Percentiles rank a stretch among this genome's conserved stretches.
These are phyloP conservation scores for Sarcophaga subvicina DNA, from an alignment of 2,888 invertebrate species.

Conservation along the genomic window DNA sequence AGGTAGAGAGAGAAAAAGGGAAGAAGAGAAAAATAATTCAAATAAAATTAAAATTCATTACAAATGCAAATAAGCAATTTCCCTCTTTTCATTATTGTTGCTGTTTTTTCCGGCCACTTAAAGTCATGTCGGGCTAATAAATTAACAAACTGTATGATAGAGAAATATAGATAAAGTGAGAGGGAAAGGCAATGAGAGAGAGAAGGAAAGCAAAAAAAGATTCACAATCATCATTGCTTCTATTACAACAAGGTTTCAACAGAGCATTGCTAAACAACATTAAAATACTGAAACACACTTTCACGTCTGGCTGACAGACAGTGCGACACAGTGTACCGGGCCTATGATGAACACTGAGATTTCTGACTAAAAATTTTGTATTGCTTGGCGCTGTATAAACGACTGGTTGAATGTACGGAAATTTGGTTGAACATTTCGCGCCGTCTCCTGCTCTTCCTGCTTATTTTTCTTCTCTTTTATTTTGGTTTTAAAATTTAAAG, in stretches of 20 bases:
- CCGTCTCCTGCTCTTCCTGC: not conserved
- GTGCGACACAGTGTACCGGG: not conserved
- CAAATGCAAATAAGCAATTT: constrained; percentile 65
- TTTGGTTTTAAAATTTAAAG: constrained; percentile 23
- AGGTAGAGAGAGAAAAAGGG: not conserved
- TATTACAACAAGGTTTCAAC: not conserved
- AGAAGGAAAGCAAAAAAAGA: too few species aligned
- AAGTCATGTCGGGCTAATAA: constrained; percentile 39
- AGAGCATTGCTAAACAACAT: not conserved
- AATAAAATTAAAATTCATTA: constrained; percentile 47
- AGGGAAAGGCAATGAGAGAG: too few species aligned
- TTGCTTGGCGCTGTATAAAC: not conserved
- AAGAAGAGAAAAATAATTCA: not conserved
- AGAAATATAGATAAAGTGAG: not conserved
- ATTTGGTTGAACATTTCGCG: not conserved
- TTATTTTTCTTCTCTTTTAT: not conserved
- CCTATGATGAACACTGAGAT: not conserved
- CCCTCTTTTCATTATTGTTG: constrained; percentile 23
- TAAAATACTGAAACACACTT: not conserved
- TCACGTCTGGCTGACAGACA: not conserved
- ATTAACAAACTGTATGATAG: not conserved
- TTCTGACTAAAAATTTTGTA: not conserved
- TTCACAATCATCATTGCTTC: too few species aligned
- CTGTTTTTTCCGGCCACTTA: constrained; percentile 8
- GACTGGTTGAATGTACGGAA: not conserved